Evolutionary conservation across 2,888 invertebrate species (phyloP).

Genomic region (Drosophila dives): DNA sequence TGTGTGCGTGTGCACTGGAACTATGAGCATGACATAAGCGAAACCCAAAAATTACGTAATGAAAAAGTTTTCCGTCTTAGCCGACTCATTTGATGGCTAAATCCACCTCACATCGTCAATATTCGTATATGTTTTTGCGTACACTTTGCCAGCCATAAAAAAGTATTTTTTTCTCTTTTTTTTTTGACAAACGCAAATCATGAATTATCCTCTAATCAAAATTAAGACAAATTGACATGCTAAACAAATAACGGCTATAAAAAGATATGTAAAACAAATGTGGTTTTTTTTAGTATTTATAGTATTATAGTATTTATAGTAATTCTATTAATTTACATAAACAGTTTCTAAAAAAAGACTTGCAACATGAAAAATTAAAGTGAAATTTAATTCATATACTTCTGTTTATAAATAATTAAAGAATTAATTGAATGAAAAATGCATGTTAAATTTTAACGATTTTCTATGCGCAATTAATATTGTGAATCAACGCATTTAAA

Average conservation of each 20-base stretch:
- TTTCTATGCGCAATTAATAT: not conserved
- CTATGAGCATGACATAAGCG: conserved; percentile 61
- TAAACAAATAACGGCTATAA: not conserved
- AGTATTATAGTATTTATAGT: not conserved
- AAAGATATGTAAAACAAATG: not conserved
- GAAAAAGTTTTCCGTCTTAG: conserved; percentile 67
- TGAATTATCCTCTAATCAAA: conserved; percentile 50
- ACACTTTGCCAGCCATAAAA: conserved; percentile 31
- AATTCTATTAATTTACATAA: not conserved
- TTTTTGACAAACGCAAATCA: conserved; percentile 55
- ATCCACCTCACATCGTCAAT: conserved; percentile 13
- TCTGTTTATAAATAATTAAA: not conserved
- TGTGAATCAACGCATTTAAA: not conserved
- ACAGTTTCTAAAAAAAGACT: not conserved
- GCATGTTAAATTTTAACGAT: not conserved
- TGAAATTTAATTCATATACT: not conserved
- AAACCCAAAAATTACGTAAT: conserved; percentile 73
- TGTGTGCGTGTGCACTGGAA: conserved; percentile 34
- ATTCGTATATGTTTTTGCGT: conserved; percentile 4
- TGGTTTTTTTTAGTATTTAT: not conserved
- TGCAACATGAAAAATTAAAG: not conserved
- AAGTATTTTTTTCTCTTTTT: conserved; percentile 19
- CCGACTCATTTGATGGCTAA: conserved; percentile 40
- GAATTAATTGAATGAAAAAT: not conserved
- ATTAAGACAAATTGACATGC: conserved; percentile 34